These are phyloP conservation scores for Saimiri boliviensis DNA, from an alignment of 2,113 vertebrate species.

Conservation along the genomic window DNA sequence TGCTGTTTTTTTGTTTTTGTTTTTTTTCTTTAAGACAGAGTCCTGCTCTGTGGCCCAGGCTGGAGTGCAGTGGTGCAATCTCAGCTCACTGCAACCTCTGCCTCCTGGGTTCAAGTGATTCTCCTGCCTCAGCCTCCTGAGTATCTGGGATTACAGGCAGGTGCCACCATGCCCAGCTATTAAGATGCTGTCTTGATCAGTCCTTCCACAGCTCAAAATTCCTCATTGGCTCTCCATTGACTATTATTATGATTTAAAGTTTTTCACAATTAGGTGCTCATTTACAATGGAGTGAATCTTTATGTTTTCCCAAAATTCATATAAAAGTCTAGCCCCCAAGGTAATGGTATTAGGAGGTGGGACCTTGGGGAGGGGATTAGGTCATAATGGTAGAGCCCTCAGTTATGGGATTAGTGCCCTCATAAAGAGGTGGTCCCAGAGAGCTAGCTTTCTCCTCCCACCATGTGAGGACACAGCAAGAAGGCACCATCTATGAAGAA, in stretches of 20 bases:
- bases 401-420: not conserved
- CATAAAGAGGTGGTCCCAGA: not conserved
- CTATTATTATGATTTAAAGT: not conserved
- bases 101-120: no score
- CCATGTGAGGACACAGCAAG: not conserved
- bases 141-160: no score
- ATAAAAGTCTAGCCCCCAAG: not conserved
- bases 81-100: no score
- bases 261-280: not conserved
- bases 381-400: not conserved
- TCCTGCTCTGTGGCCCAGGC: no score
- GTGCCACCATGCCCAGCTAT: no score
- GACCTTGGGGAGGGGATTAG: not conserved
- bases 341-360: not conserved
- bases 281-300: not conserved
- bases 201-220: not conserved
- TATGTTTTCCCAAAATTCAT: not conserved
- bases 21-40: not conserved
- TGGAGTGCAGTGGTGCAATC: no score
- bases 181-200: no score
- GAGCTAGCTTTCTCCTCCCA: not conserved
- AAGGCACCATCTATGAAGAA: not conserved
- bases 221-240: not conserved
- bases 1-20: not conserved
- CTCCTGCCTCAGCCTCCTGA: no score